Evolutionary conservation across 2,888 invertebrate species (phyloP).

Genomic region (Synanthedon myopaeformis): DNA sequence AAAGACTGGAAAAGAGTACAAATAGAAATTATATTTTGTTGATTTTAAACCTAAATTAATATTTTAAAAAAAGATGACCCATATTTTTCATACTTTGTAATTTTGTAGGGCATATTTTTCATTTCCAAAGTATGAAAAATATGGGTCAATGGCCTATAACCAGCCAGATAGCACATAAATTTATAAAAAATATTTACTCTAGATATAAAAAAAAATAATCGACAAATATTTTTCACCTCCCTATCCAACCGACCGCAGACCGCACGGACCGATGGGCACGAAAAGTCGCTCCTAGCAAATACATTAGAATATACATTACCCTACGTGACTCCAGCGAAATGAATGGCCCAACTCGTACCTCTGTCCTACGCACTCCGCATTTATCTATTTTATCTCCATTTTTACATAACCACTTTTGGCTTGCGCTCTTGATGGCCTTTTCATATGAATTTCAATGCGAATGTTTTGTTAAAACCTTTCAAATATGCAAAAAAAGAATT

Average conservation of each 20-base stretch:
- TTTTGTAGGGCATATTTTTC: no score
- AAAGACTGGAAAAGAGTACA: no score
- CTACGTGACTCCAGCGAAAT: constrained; percentile 59
- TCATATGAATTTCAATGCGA: not conserved
- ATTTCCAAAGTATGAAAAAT: no score
- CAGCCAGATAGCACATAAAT: no score
- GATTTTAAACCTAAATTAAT: no score
- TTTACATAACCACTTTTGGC: not conserved
- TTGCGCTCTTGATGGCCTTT: not conserved
- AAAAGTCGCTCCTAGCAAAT: constrained; percentile 68
- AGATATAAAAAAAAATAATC: not conserved
- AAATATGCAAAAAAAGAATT: no score
- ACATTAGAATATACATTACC: constrained; percentile 71
- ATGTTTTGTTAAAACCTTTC: no score
- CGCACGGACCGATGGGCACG: constrained; percentile 65
- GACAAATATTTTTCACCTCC: not conserved
- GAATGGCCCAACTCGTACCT: constrained; percentile 46
- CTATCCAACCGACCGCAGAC: constrained; percentile 42
- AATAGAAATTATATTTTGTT: no score
- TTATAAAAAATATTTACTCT: not conserved
- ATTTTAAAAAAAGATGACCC: no score
- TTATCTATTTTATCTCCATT: constrained; percentile 15
- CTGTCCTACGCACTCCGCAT: constrained; percentile 21
- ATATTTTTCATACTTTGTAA: no score
- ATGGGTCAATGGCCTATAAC: no score